Evolutionary conservation across 1,140 invertebrate species (phyloP), one percentile per base, ranked within the genome.

Genomic region (Drusus annulatus): DNA sequence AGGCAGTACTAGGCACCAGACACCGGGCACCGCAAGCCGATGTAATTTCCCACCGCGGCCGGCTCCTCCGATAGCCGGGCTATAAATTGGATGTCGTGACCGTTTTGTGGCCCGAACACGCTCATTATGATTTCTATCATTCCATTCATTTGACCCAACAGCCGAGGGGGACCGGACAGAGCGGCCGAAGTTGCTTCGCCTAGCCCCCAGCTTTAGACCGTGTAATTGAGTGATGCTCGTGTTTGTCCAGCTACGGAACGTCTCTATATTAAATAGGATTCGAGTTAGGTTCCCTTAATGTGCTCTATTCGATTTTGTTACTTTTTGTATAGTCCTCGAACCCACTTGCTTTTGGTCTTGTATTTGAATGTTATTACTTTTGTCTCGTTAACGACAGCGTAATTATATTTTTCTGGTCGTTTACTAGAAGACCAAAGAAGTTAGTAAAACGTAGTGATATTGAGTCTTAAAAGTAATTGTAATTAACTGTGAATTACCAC

Each of bases 101-200:
- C 71, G 54, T 75, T 75, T 75, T 75, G 71, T 75, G 71, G 71
- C 28, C 71, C 71, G 71, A 75, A 75, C 71, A 75, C 71, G 71
- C 71, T 75, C 71, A 75, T 75, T 75, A 75, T 75, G 71, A 75
- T 75, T 75, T 75, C 71, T 75, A 75, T 75, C 71, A 75, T 75
- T 75, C 71, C 54, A 75, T 75, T 75, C 71, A 75, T 75, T 75
- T 58, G 71, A 75, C 71, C 71, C 52, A 36, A 71, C 68, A 58
- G 71, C 17, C 62, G 51, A 28, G 71, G 71, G 54, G 71, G 54
- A 58, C 19, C 23, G 54, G 28, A 13, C 54, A 21, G 51, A 52
- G 7, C 52, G 52, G 52, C 23, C 28, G 71, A 8, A 10, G 68
- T 19, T 50, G 2, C 19, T 52, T 21, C 45, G 13, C 62, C 62